Percentiles rank a stretch among this genome's conserved stretches.
Conservation (phyloP, 2,888 invertebrate genomes). For the Tridacna crocea region DNA sequence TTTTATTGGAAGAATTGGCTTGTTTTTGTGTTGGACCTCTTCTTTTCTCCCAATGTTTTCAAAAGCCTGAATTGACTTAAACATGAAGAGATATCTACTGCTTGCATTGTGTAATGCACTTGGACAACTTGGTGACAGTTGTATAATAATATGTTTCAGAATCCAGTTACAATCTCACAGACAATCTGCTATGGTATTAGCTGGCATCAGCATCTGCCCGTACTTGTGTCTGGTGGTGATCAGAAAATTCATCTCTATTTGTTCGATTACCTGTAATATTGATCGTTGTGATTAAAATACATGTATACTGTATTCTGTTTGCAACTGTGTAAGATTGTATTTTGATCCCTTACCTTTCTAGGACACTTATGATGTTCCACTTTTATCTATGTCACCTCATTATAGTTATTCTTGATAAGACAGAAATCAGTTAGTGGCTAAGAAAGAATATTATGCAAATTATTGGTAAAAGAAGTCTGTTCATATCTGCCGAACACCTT, state of each 20-base stretch:
- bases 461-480: background rate
- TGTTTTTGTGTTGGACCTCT: too few relatives aligned
- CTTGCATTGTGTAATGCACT: too few relatives aligned
- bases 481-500: too few relatives aligned
- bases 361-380: background rate
- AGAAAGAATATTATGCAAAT: background rate
- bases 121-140: too few relatives aligned
- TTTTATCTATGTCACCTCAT: background rate
- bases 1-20: too few relatives aligned
- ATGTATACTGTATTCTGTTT: background rate
- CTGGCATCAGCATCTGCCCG: slow-evolving; percentile 80
- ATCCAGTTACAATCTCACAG: slow-evolving; percentile 69
- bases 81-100: too few relatives aligned
- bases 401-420: background rate
- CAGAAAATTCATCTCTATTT: slow-evolving; percentile 77
- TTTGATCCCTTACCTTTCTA: background rate
- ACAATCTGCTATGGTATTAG: slow-evolving; percentile 74
- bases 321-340: background rate
- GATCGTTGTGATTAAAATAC: background rate
- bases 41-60: too few relatives aligned
- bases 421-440: background rate
- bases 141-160: slow-evolving; percentile 57
- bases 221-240: slow-evolving; percentile 80
- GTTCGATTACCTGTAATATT: slow-evolving; percentile 43
- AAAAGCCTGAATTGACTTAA: too few relatives aligned